Base-by-base conservation (phyloP, 2,888 invertebrate species). In the Kuschelorhynchus macadamiae region DNA sequence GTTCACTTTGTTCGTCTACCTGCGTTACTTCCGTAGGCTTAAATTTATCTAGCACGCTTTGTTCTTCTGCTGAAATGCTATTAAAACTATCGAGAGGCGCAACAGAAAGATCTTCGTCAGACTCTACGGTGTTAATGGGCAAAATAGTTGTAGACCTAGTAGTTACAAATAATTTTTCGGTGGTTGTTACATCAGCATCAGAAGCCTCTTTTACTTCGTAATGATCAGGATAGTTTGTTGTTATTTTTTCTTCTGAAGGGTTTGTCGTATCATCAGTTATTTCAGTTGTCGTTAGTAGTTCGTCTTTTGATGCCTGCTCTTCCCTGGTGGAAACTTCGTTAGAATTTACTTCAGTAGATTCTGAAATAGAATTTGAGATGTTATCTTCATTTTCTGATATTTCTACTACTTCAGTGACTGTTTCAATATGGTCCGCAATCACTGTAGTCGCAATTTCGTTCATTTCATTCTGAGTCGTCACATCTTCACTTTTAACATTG, bases 171-270 rank as follows among this genome's bases (percentile, higher is more conserved):
- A 78, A 49, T 39, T 78, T 81, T 18, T 78, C 78, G 36, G 83
- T 82, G 8, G 79, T 79, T 0, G 81, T 82, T 1, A 75, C 25
- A 63, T 79, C 79, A n/a, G 72, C 33, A 9, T 70, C 49, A 16
- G 61, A 60, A 18, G 71, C 63, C 75, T 80, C 79, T 36, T 80
- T 77, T 1, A 83, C 82, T 74, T 80, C 78, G 56, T 83, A 82
- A 21, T 74, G 72, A 20, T 76, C 47, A 2, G 44, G 36, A 5
- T 14, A 4, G 14, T 25, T 21, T 36, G 53, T 18, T 39, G 39
- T 39, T 2, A 17, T 18, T 18, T 18, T 18, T 4, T 12, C 53
- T 12, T 5, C 14, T 20, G 46, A 33, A 16, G 4, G 9, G n/a
- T 16, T 46, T 8, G 57, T 55, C 17, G 39, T 2, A 25, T 42